phyloP scores from a whole-genome alignment of 1,140 invertebrate species.

The Magallana angulata region DNA sequence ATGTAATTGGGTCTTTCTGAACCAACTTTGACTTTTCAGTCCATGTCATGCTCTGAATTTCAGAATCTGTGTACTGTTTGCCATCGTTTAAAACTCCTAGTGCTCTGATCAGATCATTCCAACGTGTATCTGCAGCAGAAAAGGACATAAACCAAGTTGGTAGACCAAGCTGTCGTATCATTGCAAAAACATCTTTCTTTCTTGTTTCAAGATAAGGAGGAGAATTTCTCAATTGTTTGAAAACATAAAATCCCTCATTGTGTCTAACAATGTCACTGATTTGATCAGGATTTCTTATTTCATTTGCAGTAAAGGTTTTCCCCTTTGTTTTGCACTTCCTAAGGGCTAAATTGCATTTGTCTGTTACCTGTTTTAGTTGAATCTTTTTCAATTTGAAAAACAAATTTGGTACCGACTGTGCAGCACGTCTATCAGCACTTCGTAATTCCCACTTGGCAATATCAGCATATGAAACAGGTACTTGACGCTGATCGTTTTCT shows the following conservation, averaged over 20 bases:
- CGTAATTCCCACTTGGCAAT: constrained; percentile 50
- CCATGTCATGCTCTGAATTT: constrained; percentile 40
- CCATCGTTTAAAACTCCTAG: neutral
- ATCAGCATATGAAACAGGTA: constrained; percentile 45
- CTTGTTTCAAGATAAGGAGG: constrained; percentile 56
- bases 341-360: constrained; percentile 47
- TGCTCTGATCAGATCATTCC: constrained; percentile 44
- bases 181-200: constrained; percentile 65
- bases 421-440: constrained; percentile 47
- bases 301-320: constrained; percentile 49
- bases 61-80: neutral
- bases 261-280: constrained; percentile 44
- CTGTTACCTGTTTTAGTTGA: constrained; percentile 44
- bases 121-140: constrained; percentile 58
- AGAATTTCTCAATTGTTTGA: constrained; percentile 55
- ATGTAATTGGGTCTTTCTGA: constrained; percentile 50
- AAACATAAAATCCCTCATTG: constrained; percentile 58
- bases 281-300: constrained; percentile 34
- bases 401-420: constrained; percentile 40
- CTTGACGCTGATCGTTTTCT: constrained; percentile 15
- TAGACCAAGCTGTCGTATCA: constrained; percentile 63
- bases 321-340: constrained; percentile 40
- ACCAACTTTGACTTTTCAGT: constrained; percentile 27
- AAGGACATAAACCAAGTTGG: constrained; percentile 56
- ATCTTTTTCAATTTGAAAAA: constrained; percentile 54